phyloP scores from a whole-genome alignment of 2,797 vertebrate genomes.

The Acomys russatus region DNA sequence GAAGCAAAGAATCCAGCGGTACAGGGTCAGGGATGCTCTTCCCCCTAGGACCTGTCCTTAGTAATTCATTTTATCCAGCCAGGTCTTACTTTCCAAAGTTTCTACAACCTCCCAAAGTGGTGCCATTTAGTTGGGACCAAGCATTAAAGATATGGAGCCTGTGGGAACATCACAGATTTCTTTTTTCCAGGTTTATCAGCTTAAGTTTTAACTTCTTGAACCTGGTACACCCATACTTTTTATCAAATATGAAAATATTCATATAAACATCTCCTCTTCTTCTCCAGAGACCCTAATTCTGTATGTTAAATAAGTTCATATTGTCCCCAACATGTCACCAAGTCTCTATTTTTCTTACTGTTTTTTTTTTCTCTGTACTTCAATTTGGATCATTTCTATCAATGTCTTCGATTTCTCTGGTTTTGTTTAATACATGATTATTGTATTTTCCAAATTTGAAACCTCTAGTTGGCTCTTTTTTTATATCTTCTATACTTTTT shows the following conservation, averaged over 20 bases:
- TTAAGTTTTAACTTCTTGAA: conserved; percentile 19
- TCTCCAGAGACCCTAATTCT: neutral
- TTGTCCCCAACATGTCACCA: neutral
- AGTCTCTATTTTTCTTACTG: neutral
- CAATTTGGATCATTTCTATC: neutral
- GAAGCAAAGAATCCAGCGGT: neutral
- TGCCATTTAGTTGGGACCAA: neutral
- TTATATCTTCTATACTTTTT: neutral
- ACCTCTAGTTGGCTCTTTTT: neutral
- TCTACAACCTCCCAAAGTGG: neutral
- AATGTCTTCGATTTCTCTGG: neutral
- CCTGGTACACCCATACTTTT: conserved; percentile 7
- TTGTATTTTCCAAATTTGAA: neutral
- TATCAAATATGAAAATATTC: conserved; percentile 5
- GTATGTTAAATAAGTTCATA: neutral
- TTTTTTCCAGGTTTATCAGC: neutral
- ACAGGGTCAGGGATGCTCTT: neutral
- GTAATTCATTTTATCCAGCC: neutral
- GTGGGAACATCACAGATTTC: neutral
- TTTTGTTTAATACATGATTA: neutral
- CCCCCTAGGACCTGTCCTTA: neutral
- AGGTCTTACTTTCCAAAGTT: neutral
- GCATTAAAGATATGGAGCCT: neutral
- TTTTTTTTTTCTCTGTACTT: neutral
- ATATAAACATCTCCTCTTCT: neutral